Conservation (phyloP, 2,888 invertebrate genomes). For the Dasysyrphus albostriatus region DNA sequence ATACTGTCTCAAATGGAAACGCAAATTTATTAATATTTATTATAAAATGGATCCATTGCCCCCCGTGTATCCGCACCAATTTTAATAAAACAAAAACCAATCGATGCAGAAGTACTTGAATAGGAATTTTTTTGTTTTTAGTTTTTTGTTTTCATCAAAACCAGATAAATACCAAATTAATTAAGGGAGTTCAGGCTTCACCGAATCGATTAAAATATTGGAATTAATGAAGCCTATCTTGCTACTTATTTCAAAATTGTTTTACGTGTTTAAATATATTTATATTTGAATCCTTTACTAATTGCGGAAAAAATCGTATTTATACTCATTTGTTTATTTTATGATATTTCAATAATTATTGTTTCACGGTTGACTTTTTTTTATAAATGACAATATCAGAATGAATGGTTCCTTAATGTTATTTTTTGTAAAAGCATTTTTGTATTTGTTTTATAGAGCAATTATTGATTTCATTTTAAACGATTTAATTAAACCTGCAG, state of each 20-base stretch:
- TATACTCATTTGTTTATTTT: not conserved
- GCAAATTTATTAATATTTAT: too few relatives aligned
- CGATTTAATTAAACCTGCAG: too few relatives aligned
- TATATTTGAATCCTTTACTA: not conserved
- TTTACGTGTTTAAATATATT: not conserved
- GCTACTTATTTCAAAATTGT: not conserved
- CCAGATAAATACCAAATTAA: conserved; percentile 4
- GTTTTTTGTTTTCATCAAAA: too few relatives aligned
- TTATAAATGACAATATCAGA: not conserved
- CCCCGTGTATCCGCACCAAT: too few relatives aligned
- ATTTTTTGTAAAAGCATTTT: not conserved
- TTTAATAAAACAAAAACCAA: too few relatives aligned
- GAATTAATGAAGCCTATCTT: not conserved
- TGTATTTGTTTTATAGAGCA: not conserved
- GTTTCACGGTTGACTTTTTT: not conserved
- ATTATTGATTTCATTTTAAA: not conserved
- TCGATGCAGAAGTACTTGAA: too few relatives aligned
- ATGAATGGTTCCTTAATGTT: not conserved
- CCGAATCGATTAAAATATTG: not conserved
- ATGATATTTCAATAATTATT: not conserved
- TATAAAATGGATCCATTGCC: too few relatives aligned
- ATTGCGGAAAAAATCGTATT: not conserved
- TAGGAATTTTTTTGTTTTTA: too few relatives aligned
- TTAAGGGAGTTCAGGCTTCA: not conserved
- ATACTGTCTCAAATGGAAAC: too few relatives aligned